Base-by-base conservation (phyloP, 2,888 invertebrate species). In the Phyllotreta striolata region DNA sequence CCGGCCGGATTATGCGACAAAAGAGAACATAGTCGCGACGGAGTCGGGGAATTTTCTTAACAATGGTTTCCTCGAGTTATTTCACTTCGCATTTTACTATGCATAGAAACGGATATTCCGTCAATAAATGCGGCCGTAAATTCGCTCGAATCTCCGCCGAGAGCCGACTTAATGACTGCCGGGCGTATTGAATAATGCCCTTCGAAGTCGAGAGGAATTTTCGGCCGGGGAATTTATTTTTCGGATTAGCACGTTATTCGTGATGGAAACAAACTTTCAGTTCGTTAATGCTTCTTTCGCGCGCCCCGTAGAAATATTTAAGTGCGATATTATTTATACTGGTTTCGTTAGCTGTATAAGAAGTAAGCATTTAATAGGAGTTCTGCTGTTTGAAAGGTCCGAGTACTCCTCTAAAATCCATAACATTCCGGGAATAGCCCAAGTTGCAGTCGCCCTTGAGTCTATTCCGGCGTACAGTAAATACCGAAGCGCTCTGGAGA, bases 51-150 rank as follows among this genome's bases (percentile, higher is more conserved):
- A n/a, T n/a, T 58, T 58, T 41, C 49, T 58, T 51, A 35, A 58
- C 58, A 58, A 58, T 58, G 41, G 51, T 12, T 51, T 58, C 51
- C 58, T 58, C 58, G 13, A 58, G 41, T 58, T 49, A 58, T 58
- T 58, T 58, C 37, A 46, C 58, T 57, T 57, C 34, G 47, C 57
- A 58, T 49, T 49, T 24, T 51, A 58, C 58, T 58, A 58, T 58
- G 58, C 49, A 58, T 49, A 51, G 51, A 58, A 24, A 41, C 51
- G 58, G 51, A 58, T 51, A 58, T 58, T 58, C 41, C 51, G 51
- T 58, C 58, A 58, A 58, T 58, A 58, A 58, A 58, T 51, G 51
- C 58, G 12, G 34, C 51, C 40, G 51, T 58, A 58, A 58, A 58
- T 58, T 58, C 51, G 39, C 40, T 24, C 24, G 51, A 51, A 58